These are phyloP conservation scores for Oreochromis tanganicae DNA, from an alignment of 2,113 vertebrate genomes.

Conservation along the genomic window DNA sequence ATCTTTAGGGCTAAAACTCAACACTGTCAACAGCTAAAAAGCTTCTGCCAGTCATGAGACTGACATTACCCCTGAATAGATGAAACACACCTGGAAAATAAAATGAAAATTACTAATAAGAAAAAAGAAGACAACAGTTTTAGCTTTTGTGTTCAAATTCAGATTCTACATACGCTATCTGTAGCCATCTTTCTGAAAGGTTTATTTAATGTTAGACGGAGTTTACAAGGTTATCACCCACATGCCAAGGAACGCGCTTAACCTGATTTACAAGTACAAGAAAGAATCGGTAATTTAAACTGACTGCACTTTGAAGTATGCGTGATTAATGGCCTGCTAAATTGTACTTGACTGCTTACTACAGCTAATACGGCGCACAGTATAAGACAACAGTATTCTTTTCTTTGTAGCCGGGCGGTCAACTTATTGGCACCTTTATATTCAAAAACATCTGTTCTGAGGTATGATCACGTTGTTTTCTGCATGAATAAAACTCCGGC, in stretches of 20 bases:
- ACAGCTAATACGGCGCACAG: neutral
- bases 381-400: neutral
- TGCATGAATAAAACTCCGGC: neutral
- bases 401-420: neutral
- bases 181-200: neutral
- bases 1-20: neutral
- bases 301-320: neutral
- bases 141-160: neutral
- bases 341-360: neutral
- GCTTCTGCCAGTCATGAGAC: neutral
- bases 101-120: neutral
- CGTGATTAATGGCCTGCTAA: neutral
- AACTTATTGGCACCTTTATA: neutral
- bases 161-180: neutral
- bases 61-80: neutral
- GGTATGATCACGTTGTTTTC: conserved; percentile 1
- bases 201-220: neutral
- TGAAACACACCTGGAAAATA: neutral
- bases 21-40: neutral
- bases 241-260: neutral
- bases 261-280: conserved; percentile 12
- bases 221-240: neutral
- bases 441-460: conserved; percentile 3
- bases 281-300: neutral
- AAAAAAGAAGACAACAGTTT: neutral